Conservation (phyloP, 2,113 vertebrate genomes). For the Ardeotis arabs region DNA sequence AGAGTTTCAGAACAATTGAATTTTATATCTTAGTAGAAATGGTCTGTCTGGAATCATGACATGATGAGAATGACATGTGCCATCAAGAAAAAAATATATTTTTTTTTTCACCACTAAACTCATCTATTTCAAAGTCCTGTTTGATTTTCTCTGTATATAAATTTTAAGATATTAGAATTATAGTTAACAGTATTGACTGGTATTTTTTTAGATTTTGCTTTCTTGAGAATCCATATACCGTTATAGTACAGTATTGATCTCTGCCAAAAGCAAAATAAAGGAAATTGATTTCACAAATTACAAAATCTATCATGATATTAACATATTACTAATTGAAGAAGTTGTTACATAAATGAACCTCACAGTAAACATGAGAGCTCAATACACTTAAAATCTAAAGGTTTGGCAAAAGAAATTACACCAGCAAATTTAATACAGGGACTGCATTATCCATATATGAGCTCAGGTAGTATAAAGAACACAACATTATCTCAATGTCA, state of each 20-base stretch:
- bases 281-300: slow-evolving; percentile 9
- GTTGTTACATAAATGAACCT: slow-evolving; percentile 1
- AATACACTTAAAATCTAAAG: background rate
- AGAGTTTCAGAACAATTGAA: background rate
- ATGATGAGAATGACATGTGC: background rate
- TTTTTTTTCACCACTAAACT: background rate
- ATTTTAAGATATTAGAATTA: background rate
- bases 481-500: background rate
- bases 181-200: background rate
- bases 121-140: background rate
- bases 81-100: background rate
- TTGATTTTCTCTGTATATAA: background rate
- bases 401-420: background rate
- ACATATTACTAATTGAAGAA: slow-evolving; percentile 44
- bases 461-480: background rate
- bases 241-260: slow-evolving; percentile 19
- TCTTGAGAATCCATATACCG: slow-evolving; percentile 9
- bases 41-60: background rate
- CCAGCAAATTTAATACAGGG: background rate
- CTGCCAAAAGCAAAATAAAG: slow-evolving; percentile 5
- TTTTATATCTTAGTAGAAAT: background rate
- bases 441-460: background rate
- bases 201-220: background rate
- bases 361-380: background rate
- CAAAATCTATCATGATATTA: slow-evolving; percentile 10